Evolutionary conservation across 2,888 invertebrate genomes (phyloP), one percentile per base, ranked within the genome.

Genomic region (Helobdella robusta): DNA sequence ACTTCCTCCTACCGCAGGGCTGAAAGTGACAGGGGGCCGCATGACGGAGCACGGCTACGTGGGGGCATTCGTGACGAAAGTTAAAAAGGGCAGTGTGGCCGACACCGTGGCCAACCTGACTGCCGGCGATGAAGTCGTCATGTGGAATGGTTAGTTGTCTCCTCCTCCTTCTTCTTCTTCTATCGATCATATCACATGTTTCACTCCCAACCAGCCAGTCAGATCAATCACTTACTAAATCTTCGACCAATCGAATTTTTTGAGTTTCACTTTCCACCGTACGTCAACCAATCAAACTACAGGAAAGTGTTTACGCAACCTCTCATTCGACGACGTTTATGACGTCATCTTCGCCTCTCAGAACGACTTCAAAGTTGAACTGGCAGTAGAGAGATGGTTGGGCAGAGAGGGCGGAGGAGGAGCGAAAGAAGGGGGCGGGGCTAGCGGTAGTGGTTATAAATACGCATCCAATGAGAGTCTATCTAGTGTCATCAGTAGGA

Each of bases 11-110:
- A n/a, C n/a, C 20, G 2, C 70, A 79, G 79, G 98, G 70, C 84
- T 98, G 75, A 97, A 95, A 83, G 91, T 98, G 71, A 87, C 89
- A 71, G 95, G 95, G 66, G 95, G 95, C 66, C 89, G 89, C 79
- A 84, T 89, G 72, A 82, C 92, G 73, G 88, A 84, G 76, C 83
- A 86, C 73, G 77, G 78, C 23, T 74, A 75, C 68, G 85, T 89
- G 73, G 92, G 93, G 68, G 97, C 98, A 67, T 84, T 97, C 75
- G 90, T 99, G 72, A 95, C 97, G 78, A 93, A 94, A 81, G 97
- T 99, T 71, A 95, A 95, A 82, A 89, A 89, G 79, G 97, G 95
- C 72, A 93, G 93, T 77, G 91, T 94, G 72, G 97, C 97, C 44
- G 97, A 98, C 82, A 84, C 91, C 71, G 91, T 97, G 77, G 98